phyloP scores from a whole-genome alignment of 2,797 vertebrate genomes.

The Threskiornis aethiopicus region DNA sequence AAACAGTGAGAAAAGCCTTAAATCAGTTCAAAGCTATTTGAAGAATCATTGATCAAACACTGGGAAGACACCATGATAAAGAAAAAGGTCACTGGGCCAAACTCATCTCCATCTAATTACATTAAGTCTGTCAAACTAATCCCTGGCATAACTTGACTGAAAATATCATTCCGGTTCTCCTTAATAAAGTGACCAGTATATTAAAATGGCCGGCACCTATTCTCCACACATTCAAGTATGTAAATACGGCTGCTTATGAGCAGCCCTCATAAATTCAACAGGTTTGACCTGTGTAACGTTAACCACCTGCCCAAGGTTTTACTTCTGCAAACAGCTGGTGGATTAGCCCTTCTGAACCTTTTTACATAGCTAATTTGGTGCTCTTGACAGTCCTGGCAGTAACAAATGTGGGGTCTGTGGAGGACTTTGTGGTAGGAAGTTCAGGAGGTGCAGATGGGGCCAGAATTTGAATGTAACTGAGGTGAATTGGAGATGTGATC shows the following conservation, averaged over 20 bases:
- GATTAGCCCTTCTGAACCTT: not conserved
- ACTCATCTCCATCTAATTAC: not conserved
- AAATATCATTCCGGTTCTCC: not conserved
- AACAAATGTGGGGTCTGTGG: not conserved
- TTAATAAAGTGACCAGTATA: not conserved
- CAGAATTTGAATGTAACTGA: not conserved
- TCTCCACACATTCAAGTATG: not conserved
- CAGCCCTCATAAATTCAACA: not conserved
- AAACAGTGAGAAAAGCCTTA: not conserved
- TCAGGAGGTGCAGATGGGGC: not conserved
- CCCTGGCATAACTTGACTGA: not conserved
- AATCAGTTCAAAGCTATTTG: not conserved
- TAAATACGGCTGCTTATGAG: not conserved
- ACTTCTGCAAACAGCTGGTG: not conserved
- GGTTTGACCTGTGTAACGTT: not conserved
- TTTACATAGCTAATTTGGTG: not conserved
- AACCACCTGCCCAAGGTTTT: not conserved
- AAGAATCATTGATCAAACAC: not conserved
- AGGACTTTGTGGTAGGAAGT: not conserved
- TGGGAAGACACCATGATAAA: not conserved
- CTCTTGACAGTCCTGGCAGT: not conserved
- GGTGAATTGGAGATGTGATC: not conserved
- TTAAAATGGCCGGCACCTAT: not conserved
- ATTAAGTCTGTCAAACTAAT: not conserved
- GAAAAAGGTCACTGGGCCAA: not conserved